Conservation (phyloP, 1,140 invertebrate species). For the Pentalonia nigronervosa region DNA sequence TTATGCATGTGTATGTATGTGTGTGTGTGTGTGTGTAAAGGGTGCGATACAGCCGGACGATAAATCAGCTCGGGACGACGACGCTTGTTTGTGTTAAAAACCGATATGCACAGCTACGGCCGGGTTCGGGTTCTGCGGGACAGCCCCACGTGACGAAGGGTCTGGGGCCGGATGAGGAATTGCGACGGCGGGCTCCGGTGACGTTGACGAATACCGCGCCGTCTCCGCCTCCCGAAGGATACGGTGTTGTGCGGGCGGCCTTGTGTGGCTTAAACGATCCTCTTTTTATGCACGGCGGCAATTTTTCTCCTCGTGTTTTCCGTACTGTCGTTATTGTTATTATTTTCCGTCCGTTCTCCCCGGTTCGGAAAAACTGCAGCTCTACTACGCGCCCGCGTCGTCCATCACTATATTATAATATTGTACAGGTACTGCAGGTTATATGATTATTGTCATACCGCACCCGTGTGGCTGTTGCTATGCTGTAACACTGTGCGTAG, state of each 20-base stretch:
- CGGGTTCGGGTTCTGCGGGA: neutral
- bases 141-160: constrained; percentile 44
- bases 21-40: constrained; percentile 48
- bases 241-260: neutral
- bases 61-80: constrained; percentile 39
- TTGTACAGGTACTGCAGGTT: too few relatives aligned
- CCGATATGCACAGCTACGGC: constrained; percentile 12
- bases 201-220: constrained; percentile 47
- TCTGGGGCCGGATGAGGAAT: constrained; percentile 35
- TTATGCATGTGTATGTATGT: neutral
- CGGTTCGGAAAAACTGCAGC: neutral
- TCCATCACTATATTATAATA: too few relatives aligned
- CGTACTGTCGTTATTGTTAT: neutral
- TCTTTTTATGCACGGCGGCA: constrained; percentile 26
- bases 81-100: constrained; percentile 48
- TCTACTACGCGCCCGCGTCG: neutral
- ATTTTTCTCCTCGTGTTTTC: neutral
- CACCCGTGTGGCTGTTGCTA: too few relatives aligned
- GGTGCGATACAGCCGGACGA: constrained; percentile 38
- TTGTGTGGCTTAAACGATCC: constrained; percentile 22
- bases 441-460: too few relatives aligned
- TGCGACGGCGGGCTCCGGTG: constrained; percentile 17
- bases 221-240: constrained; percentile 5
- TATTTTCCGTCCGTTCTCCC: neutral
- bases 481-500: too few relatives aligned